Evolutionary conservation across 2,888 invertebrate species (phyloP).

Genomic region (Caenorhabditis afra): DNA sequence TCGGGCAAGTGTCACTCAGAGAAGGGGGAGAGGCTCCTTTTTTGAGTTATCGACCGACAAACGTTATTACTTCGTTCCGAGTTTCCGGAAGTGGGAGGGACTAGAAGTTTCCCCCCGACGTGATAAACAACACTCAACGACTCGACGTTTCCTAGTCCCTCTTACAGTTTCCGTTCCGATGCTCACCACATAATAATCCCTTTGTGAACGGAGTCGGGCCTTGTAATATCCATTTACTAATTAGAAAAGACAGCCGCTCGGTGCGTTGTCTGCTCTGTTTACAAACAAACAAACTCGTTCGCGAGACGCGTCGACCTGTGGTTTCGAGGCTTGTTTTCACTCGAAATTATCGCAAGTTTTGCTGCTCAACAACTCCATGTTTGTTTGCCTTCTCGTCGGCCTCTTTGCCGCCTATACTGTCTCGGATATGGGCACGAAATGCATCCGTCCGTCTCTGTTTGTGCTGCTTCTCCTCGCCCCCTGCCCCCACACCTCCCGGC

Average conservation of each 20-base stretch:
- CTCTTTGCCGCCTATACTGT: conserved; percentile 37
- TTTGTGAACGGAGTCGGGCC: neutral
- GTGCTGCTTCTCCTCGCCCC: conserved; percentile 21
- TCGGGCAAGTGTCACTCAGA: conserved; percentile 43
- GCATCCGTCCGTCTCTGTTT: conserved; percentile 43
- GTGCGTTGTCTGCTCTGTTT: conserved; percentile 9
- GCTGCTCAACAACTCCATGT: conserved; percentile 45
- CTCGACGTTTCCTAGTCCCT: no score
- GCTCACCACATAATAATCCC: no score
- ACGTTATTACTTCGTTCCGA: no score
- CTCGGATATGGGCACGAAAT: conserved; percentile 46
- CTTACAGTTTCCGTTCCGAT: no score
- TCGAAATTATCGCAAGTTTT: conserved; percentile 51
- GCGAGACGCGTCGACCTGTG: conserved; percentile 14
- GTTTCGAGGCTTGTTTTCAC: conserved; percentile 45
- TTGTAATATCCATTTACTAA: conserved; percentile 15
- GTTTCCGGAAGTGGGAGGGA: no score
- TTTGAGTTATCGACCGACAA: no score
- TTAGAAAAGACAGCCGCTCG: conserved; percentile 17
- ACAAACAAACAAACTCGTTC: conserved; percentile 20
- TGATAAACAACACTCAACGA: no score
- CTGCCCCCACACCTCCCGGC: conserved; percentile 7
- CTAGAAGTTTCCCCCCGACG: no score
- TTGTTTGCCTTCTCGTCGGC: conserved; percentile 24
- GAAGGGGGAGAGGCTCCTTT: no score